Percentiles rank a stretch among this genome's conserved stretches.
Evolutionary conservation across 2,113 vertebrate genomes (phyloP).

Genomic region (Siniperca knerii): DNA sequence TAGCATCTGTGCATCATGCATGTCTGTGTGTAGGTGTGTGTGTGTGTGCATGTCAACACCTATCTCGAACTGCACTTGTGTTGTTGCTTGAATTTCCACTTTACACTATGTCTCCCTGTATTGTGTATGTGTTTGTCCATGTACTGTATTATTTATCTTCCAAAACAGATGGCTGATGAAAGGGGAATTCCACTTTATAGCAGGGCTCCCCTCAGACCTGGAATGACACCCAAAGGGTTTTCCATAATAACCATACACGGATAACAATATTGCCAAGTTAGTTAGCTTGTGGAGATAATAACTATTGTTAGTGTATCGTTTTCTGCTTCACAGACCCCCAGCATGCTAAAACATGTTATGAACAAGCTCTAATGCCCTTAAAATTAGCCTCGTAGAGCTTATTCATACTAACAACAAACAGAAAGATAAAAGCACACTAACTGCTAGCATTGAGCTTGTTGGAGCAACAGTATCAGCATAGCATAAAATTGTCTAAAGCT

Average conservation of each 20-base stretch:
- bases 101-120: neutral
- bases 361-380: slow-evolving; percentile 20
- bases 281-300: slow-evolving; percentile 39
- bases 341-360: slow-evolving; percentile 35
- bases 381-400: slow-evolving; percentile 1
- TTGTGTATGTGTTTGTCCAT: slow-evolving; percentile 28
- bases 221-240: slow-evolving; percentile 40
- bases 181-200: slow-evolving; percentile 63
- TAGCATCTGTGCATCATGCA: neutral
- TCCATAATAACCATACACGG: slow-evolving; percentile 19
- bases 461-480: neutral
- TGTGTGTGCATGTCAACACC: neutral
- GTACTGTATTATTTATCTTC: slow-evolving; percentile 38
- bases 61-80: neutral
- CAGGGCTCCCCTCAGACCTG: slow-evolving; percentile 17
- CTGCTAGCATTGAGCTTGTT: slow-evolving; percentile 12
- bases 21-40: neutral
- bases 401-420: slow-evolving; percentile 20
- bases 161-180: slow-evolving; percentile 54
- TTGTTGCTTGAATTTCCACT: slow-evolving; percentile 8
- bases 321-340: slow-evolving; percentile 8
- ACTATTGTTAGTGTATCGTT: slow-evolving; percentile 34
- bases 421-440: slow-evolving; percentile 19
- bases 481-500: neutral
- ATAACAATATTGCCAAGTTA: slow-evolving; percentile 43